Evolutionary conservation across 2,888 invertebrate genomes (phyloP), one percentile per base, ranked within the genome.

Genomic region (Epirrita christyi): DNA sequence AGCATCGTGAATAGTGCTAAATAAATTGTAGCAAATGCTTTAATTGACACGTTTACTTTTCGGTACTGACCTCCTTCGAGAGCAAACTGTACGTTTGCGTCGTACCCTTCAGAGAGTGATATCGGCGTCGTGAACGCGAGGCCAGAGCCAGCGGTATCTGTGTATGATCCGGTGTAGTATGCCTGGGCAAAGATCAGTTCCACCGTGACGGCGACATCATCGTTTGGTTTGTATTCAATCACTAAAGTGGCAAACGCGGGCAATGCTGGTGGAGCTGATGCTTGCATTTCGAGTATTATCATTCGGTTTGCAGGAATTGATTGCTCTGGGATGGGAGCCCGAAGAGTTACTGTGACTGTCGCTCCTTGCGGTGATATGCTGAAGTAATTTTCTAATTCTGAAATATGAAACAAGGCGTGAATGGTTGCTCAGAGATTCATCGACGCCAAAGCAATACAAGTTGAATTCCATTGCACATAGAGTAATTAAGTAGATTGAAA

Each of bases 141-240:
- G 1, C 67, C 70, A 4, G 21, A 2, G 21, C 21, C 21, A 21
- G 0, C 46, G 5, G 34, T 21, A 10, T 56, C 52, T 6, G 62
- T 59, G 46, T 63, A 73, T 5, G 59, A 53, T 14, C 72, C 73
- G 7, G 66, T 68, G 43, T 75, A 76, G 52, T 61, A 71, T 2
- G 64, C 36, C 28, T 67, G 65, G 21, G 36, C 36, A 36, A 36
- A 36, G 36, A 36, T 36, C 10, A 36, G 36, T 36, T 36, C 36
- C n/a, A n/a, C 11, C 6, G n/a, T 7, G 1, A 38, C 11, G 15
- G 28, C 2, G 6, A n/a, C 7, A 9, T 57, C 56, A 0, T 41
- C 42, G 1, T 52, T 29, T 11, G 27, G 11, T 14, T 42, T 27
- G 11, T 46, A 27, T 42, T 46, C 46, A 2, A 57, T 21, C 13